These are phyloP conservation scores for Centroberyx gerrardi DNA, from an alignment of 2,797 vertebrate species.

Conservation along the genomic window DNA sequence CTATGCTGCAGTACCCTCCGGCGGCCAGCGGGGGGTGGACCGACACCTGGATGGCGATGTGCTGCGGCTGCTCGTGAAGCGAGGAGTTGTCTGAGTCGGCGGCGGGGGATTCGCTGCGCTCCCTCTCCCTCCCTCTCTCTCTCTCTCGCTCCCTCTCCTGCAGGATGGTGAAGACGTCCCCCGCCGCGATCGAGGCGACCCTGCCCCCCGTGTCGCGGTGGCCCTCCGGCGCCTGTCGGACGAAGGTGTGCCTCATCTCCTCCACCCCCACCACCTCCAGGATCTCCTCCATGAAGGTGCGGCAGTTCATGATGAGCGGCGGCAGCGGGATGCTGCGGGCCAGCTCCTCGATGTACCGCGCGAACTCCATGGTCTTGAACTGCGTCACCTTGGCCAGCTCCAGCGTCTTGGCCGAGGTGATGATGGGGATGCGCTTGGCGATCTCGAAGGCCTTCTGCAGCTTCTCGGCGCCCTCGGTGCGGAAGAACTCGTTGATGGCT, in stretches of 20 bases:
- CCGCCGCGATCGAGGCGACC: conserved; percentile 65
- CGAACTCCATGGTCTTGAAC: conserved; percentile 99
- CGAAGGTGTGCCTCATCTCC: conserved; percentile 95
- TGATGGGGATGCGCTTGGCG: conserved; percentile 97
- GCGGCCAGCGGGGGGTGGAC: conserved; percentile 88
- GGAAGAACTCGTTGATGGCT: conserved; percentile 98
- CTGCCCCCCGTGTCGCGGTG: conserved; percentile 74
- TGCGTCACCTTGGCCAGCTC: conserved; percentile 99
- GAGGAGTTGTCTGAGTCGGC: conserved; percentile 95
- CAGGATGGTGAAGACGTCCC: conserved; percentile 92
- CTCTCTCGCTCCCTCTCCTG: conserved; percentile 80
- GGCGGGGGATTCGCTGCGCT: conserved; percentile 90
- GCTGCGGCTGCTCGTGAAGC: conserved; percentile 92
- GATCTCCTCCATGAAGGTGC: conserved; percentile 98
- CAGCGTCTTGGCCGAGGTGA: conserved; percentile 98
- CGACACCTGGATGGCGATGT: conserved; percentile 97
- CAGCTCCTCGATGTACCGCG: conserved; percentile 97
- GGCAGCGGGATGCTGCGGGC: conserved; percentile 97
- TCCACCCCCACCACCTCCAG: conserved; percentile 97
- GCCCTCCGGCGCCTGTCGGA: conserved; percentile 90
- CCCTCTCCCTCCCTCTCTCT: conserved; percentile 79
- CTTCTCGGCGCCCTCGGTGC: conserved; percentile 98
- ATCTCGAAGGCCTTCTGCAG: conserved; percentile 99
- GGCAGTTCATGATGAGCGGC: conserved; percentile 98
- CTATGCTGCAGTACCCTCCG: conserved; percentile 80